Conservation (phyloP, 1,140 invertebrate species). For the Drosophila kohkoa region DNA sequence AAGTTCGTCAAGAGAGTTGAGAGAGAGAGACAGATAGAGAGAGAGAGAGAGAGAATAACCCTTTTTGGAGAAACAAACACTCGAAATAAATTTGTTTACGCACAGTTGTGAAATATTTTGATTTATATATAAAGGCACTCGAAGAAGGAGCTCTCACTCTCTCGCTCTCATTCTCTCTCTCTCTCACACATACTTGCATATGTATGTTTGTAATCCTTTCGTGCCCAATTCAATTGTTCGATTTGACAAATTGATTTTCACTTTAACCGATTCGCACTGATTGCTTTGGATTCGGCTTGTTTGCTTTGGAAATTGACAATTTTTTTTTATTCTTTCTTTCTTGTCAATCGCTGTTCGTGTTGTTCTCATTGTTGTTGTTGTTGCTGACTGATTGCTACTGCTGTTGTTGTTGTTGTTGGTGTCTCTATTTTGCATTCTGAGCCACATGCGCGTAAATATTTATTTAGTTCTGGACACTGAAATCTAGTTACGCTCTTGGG, state of each 20-base stretch:
- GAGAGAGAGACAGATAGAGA: background rate
- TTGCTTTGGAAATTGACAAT: constrained; percentile 75
- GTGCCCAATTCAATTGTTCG: constrained; percentile 79
- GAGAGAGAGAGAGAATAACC: constrained; percentile 37
- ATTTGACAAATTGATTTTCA: constrained; percentile 82
- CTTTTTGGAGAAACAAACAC: constrained; percentile 45
- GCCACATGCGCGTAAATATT: constrained; percentile 79
- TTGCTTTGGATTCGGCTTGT: constrained; percentile 74
- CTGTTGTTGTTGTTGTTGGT: constrained; percentile 20
- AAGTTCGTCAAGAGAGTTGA: constrained; percentile 39
- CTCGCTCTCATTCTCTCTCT: background rate
- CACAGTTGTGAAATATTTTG: constrained; percentile 74
- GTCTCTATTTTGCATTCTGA: constrained; percentile 71
- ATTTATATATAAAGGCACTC: constrained; percentile 66
- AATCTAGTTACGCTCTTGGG: constrained; percentile 45
- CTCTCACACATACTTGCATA: constrained; percentile 5
- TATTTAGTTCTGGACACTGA: constrained; percentile 71
- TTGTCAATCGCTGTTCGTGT: constrained; percentile 36
- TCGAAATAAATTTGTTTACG: constrained; percentile 78
- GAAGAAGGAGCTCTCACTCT: constrained; percentile 7
- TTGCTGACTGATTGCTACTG: constrained; percentile 15
- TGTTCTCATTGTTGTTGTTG: constrained; percentile 27
- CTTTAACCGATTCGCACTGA: constrained; percentile 70
- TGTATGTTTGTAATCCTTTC: constrained; percentile 70
- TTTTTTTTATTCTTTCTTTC: constrained; percentile 10